These are phyloP conservation scores for Lithophane semibrunnea DNA, from an alignment of 2,888 invertebrate genomes.

Conservation along the genomic window DNA sequence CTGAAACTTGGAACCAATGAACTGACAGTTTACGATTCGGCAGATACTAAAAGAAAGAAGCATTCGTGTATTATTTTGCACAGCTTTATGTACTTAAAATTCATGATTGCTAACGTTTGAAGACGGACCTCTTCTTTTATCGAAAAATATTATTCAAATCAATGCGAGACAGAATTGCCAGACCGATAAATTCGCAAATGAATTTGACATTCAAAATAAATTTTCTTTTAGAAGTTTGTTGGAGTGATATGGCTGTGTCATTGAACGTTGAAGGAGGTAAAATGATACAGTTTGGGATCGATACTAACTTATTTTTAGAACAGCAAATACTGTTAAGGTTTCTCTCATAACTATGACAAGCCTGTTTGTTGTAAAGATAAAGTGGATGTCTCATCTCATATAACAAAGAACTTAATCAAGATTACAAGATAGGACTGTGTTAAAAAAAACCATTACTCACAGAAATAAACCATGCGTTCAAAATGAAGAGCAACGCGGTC, in stretches of 20 bases:
- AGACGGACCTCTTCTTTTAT: conserved; percentile 37
- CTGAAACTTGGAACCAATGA: conserved; percentile 60
- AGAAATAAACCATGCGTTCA: conserved; percentile 2
- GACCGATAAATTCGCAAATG: conserved; percentile 66
- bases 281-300: conserved; percentile 5
- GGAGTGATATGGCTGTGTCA: conserved; percentile 12
- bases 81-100: conserved; percentile 40
- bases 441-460: conserved; percentile 38
- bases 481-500: conserved; percentile 24
- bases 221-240: conserved; percentile 40
- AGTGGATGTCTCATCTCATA: conserved; percentile 14
- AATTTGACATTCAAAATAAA: conserved; percentile 59
- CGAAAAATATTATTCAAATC: conserved; percentile 58
- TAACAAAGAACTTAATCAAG: conserved; percentile 26
- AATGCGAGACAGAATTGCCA: conserved; percentile 60
- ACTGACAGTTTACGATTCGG: conserved; percentile 58
- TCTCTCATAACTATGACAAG: background rate
- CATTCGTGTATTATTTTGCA: conserved; percentile 16
- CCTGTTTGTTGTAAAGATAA: conserved; percentile 6
- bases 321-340: background rate
- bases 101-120: conserved; percentile 48
- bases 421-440: background rate
- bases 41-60: conserved; percentile 41
- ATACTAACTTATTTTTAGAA: conserved; percentile 7
- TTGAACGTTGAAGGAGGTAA: conserved; percentile 11